A percentile compares a stretch with the other conserved stretches of the same genome.
Conservation (phyloP, 1,140 invertebrate genomes). For the Drosophila sp. region DNA sequence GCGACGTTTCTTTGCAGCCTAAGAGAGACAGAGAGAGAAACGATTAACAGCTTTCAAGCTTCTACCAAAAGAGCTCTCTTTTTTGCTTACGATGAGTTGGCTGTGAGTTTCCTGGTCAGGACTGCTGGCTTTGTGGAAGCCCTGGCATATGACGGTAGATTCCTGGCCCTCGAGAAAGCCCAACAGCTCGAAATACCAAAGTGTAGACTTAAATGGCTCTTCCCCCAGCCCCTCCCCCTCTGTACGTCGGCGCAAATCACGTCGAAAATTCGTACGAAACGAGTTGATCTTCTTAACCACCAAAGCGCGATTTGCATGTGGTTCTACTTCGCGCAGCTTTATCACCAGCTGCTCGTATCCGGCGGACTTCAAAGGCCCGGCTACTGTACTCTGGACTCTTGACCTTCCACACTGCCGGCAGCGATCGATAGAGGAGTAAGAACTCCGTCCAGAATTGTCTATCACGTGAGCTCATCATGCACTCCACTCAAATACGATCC, state of each 20-base stretch:
- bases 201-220: constrained; percentile 56
- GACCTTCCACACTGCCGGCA: constrained; percentile 77
- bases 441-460: constrained; percentile 74
- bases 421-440: constrained; percentile 69
- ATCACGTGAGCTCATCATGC: constrained; percentile 53
- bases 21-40: neutral
- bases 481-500: neutral
- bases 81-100: constrained; percentile 10
- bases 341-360: constrained; percentile 68
- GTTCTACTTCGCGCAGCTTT: constrained; percentile 74
- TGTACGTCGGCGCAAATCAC: constrained; percentile 59
- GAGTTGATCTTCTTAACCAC: constrained; percentile 83
- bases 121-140: constrained; percentile 1
- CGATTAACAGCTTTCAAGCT: neutral
- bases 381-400: constrained; percentile 72
- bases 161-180: constrained; percentile 62
- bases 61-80: neutral
- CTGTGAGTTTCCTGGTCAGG: neutral
- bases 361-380: constrained; percentile 46
- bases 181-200: constrained; percentile 78
- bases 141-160: neutral
- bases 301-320: constrained; percentile 58
- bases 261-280: constrained; percentile 75
- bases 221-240: neutral
- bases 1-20: constrained; percentile 4